Evolutionary conservation across 1,140 invertebrate genomes (phyloP), one percentile per base, ranked within the genome.

Genomic region (Bombus confusus): DNA sequence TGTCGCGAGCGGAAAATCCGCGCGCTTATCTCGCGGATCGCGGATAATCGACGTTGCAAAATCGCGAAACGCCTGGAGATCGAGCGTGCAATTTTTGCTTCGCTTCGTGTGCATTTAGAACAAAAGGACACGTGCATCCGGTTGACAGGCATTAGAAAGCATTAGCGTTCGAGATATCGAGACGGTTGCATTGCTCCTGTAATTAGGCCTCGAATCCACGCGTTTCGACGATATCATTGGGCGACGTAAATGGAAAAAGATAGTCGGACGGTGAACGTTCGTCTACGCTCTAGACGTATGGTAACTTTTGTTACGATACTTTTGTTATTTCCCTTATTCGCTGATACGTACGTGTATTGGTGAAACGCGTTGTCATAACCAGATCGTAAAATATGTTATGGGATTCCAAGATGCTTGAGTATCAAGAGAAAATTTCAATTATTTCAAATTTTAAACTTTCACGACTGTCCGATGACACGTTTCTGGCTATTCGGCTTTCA

Each of bases 21-120:
- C 52, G 25, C 39, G 52, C 71, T 71, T 71, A 43, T 41, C 39
- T 72, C 76, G 76, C 52, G 83, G 25, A 52, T 84, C 66, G 47
- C 34, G 76, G 75, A 84, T 84, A 84, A 79, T 62, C 39, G 77
- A 84, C 68, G 66, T 83, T 83, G 80, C 80, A 76, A 43, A 76
- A 76, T 62, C 39, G 64, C 15, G 76, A 28, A 79, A 78, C 41
- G 34, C 8, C 47, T 52, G 6, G 74, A 69, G 74, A 57, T 22
- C 39, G 64, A 79, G 75, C 8, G 82, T 18, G 82, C 37, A 79
- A 84, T 52, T 80, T 80, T 85, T 73, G 3, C 47, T 47, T 12
- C 52, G 22, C 6, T n/a, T 34, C 52, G n/a, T 15, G 28, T 47
- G 52, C 76, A 72, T 43, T 41, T 64, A 10, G 41, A 47, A 79